phyloP scores from a whole-genome alignment of 1,140 invertebrate species.

The Agrypnia vestita region DNA sequence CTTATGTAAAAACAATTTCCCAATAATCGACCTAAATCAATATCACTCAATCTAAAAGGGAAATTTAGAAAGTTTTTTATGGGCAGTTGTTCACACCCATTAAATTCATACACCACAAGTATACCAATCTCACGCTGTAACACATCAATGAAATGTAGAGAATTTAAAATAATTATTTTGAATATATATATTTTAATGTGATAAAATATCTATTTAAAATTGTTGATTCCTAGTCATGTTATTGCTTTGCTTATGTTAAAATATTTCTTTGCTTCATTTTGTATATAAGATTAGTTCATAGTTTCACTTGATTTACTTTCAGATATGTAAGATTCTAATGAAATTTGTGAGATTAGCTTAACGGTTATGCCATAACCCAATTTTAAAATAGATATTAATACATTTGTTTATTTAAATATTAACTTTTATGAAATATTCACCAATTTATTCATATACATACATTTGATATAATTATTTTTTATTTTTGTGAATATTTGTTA shows the following conservation, averaged over 20 bases:
- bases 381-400: background rate
- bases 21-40: slow-evolving; percentile 31
- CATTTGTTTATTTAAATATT: background rate
- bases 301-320: background rate
- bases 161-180: background rate
- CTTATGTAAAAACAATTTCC: background rate
- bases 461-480: background rate
- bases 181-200: background rate
- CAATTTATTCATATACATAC: slow-evolving; percentile 23
- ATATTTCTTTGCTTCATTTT: background rate
- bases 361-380: too few relatives aligned
- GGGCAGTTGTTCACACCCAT: background rate
- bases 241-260: too few relatives aligned
- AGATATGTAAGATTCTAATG: background rate
- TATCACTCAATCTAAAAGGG: slow-evolving; percentile 47
- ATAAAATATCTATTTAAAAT: background rate
- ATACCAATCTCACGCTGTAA: background rate
- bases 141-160: background rate
- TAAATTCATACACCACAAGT: background rate
- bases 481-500: background rate
- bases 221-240: background rate
- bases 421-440: background rate
- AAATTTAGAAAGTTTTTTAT: slow-evolving; percentile 57
- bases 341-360: too few relatives aligned
- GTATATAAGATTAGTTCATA: background rate